Conservation (phyloP, 2,113 vertebrate species). For the Epinephelus fuscoguttatus region DNA sequence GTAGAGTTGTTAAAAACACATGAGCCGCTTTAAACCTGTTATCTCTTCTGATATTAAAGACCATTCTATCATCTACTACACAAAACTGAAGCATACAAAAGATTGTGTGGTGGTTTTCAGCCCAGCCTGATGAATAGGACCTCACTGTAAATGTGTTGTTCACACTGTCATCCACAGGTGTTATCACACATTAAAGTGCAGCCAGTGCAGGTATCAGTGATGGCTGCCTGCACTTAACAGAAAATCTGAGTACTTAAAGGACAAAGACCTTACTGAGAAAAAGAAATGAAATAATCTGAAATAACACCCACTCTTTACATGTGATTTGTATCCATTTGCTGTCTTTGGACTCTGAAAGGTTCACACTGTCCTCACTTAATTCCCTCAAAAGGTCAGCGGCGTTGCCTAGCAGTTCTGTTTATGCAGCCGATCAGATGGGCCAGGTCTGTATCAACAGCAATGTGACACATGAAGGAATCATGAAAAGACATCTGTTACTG, state of each 20-base stretch:
- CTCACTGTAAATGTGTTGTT: conserved; percentile 31
- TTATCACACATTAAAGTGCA: conserved; percentile 47
- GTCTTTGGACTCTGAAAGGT: conserved; percentile 68
- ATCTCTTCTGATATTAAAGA: neutral
- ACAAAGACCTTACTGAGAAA: conserved; percentile 29
- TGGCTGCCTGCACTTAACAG: conserved; percentile 15
- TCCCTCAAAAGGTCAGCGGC: conserved; percentile 78
- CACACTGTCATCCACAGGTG: conserved; percentile 35
- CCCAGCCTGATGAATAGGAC: conserved; percentile 2
- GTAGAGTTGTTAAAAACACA: neutral
- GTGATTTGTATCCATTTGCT: conserved; percentile 62
- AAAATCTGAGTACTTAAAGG: conserved; percentile 21
- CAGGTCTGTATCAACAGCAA: conserved; percentile 40
- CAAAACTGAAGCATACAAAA: neutral
- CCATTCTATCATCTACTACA: neutral
- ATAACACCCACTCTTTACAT: conserved; percentile 53
- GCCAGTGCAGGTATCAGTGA: conserved; percentile 34
- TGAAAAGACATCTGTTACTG: conserved; percentile 36
- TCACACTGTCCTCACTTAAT: conserved; percentile 75
- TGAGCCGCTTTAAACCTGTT: neutral
- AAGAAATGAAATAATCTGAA: conserved; percentile 42
- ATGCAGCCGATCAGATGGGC: conserved; percentile 54
- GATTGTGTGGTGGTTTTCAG: conserved; percentile 5
- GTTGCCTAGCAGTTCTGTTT: conserved; percentile 75
- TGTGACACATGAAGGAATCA: conserved; percentile 49